A percentile compares a stretch with the other conserved stretches of the same genome.
These are phyloP conservation scores for Camponotus pennsylvanicus DNA, from an alignment of 1,140 invertebrate species.

Conservation along the genomic window DNA sequence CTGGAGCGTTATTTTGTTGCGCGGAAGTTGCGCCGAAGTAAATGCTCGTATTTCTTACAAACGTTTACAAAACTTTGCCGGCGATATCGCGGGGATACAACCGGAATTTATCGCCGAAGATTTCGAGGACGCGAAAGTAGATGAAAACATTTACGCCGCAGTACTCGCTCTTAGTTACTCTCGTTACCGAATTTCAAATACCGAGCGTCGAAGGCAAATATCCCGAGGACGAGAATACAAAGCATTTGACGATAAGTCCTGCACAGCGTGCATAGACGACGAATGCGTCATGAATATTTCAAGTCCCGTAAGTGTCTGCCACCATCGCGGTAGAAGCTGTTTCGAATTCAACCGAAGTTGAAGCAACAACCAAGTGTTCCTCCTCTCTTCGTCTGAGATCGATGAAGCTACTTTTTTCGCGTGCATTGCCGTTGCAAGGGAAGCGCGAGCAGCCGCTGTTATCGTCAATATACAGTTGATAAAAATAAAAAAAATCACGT, in stretches of 20 bases:
- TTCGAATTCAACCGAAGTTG: constrained; percentile 71
- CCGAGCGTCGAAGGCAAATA: constrained; percentile 25
- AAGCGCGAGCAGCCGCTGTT: background rate
- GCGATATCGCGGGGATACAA: background rate
- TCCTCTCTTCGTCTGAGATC: constrained; percentile 2
- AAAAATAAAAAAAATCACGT: background rate
- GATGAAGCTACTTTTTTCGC: constrained; percentile 50
- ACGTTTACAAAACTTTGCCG: constrained; percentile 9
- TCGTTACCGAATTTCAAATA: constrained; percentile 32
- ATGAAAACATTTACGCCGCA: constrained; percentile 6
- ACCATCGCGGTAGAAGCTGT: constrained; percentile 48
- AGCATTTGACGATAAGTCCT: constrained; percentile 32
- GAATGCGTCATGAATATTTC: constrained; percentile 77
- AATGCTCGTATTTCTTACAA: constrained; percentile 15
- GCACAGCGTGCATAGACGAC: background rate
- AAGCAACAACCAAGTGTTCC: constrained; percentile 18
- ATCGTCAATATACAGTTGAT: background rate
- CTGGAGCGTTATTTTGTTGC: constrained; percentile 5
- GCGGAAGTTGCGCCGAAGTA: constrained; percentile 17
- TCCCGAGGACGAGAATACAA: constrained; percentile 12
- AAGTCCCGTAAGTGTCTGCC: constrained; percentile 73
- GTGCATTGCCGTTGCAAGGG: background rate
- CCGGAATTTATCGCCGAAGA: background rate
- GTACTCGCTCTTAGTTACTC: constrained; percentile 7
- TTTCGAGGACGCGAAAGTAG: background rate